These are phyloP conservation scores for Eulemur rufifrons DNA, from an alignment of 2,113 vertebrate species.

Conservation along the genomic window DNA sequence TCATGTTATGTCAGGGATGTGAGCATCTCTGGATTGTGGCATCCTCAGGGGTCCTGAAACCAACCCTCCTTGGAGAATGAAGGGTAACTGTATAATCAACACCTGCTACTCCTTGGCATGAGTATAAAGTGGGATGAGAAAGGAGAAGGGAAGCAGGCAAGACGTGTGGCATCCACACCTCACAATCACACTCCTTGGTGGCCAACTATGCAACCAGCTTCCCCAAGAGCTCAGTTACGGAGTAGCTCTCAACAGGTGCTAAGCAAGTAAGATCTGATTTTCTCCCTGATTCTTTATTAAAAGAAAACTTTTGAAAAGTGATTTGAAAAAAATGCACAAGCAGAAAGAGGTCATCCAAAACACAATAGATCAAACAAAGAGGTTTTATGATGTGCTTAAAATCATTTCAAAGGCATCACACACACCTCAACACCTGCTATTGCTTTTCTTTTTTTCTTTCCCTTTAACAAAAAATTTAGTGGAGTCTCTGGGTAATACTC, in stretches of 20 bases:
- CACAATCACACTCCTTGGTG: too few relatives aligned
- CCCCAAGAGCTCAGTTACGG: not conserved
- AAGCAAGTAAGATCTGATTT: not conserved
- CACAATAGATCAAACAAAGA: not conserved
- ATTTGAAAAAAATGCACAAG: not conserved
- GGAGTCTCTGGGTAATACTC: not conserved
- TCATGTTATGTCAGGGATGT: not conserved
- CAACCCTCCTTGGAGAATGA: not conserved
- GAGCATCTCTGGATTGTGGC: not conserved
- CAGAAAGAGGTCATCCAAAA: not conserved
- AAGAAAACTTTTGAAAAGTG: not conserved
- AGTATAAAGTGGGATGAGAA: too few relatives aligned
- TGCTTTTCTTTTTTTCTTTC: not conserved
- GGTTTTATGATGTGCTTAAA: not conserved
- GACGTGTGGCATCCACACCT: rapidly evolving
- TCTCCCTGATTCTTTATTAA: not conserved
- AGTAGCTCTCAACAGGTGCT: not conserved
- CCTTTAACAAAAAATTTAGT: not conserved
- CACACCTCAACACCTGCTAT: too few relatives aligned
- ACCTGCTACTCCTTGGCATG: not conserved
- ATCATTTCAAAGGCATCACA: not conserved
- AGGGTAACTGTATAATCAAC: not conserved
- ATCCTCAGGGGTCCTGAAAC: not conserved
- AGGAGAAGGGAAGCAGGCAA: not conserved
- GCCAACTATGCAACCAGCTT: too few relatives aligned